These are phyloP conservation scores for Odontamblyopus lacepedii DNA, from an alignment of 2,797 vertebrate species.

Conservation along the genomic window DNA sequence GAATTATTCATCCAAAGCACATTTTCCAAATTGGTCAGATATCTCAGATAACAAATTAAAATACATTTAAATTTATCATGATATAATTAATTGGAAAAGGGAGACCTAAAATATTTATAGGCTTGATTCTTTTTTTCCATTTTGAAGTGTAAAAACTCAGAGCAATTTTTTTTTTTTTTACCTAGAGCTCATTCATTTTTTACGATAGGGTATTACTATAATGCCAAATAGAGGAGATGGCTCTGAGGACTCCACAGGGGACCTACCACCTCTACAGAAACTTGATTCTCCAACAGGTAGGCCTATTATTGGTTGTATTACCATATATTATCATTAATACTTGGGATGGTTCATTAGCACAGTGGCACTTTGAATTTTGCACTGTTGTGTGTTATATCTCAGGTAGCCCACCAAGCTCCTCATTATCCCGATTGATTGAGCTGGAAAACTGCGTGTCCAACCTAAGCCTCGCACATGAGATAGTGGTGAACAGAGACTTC, in stretches of 20 bases:
- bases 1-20: too few relatives aligned
- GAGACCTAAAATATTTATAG: too few relatives aligned
- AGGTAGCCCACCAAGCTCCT: constrained; percentile 63
- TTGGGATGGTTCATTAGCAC: constrained; percentile 39
- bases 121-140: too few relatives aligned
- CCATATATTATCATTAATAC: constrained; percentile 2
- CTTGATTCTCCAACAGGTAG: constrained; percentile 67
- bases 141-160: too few relatives aligned
- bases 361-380: constrained; percentile 38
- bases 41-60: too few relatives aligned
- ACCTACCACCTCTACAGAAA: constrained; percentile 65
- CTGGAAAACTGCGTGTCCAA: constrained; percentile 64
- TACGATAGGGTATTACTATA: constrained; percentile 25
- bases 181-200: background rate
- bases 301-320: constrained; percentile 6
- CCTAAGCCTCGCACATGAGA: constrained; percentile 62
- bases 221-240: constrained; percentile 53
- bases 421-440: constrained; percentile 59
- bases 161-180: background rate
- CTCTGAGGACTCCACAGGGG: constrained; percentile 36
- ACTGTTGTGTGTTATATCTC: constrained; percentile 48
- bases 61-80: too few relatives aligned
- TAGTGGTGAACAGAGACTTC: constrained; percentile 66
- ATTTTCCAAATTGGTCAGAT: too few relatives aligned
- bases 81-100: too few relatives aligned